Evolutionary conservation across 2,888 invertebrate genomes (phyloP), one percentile per base, ranked within the genome.

Genomic region (Ichneumoninae sp.): DNA sequence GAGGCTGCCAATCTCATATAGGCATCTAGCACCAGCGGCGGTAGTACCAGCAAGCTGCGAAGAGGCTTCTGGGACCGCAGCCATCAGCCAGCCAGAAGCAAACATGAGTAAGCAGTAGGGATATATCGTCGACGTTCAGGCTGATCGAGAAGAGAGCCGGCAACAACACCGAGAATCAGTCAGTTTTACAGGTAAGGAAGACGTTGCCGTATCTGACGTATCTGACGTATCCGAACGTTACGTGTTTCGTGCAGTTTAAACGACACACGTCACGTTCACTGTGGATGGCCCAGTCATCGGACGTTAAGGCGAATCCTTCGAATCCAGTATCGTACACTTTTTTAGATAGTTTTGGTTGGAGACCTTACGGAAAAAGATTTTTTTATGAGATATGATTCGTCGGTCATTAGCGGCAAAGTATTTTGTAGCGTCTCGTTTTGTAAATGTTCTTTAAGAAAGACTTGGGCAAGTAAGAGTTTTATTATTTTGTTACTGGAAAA

Each of bases 1-100:
- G 87, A 87, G 86, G 78, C 80, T 86, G 80, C 85, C 88, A 88
- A 89, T 89, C 89, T 89, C 88, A 87, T 88, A 88, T 88, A 90
- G 87, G 85, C 88, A 87, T 89, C 89, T 89, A 86, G 85, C 78
- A 71, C 73, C 71, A 81, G 84, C 63, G 65, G 74, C 74, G 68
- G 74, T 69, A 73, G 71, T 75, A 60, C 73, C 65, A 70, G 83
- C 78, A 79, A 83, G 76, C 83, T 81, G 76, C 83, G 85, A 85
- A 71, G 85, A 85, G 83, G 70, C 81, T 82, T 73, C 77, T 81
- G 83, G 69, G 83, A 82, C 74, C 68, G 54, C 85, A 71, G 69
- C 79, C 75, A 76, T 81, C 68, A 81, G 76, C 82, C 70, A 75
- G 75, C 81, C 70, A 78, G 74, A 84, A 81, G 78, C 77, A 54